phyloP scores from a whole-genome alignment of 2,113 vertebrate species.

The Clupea harengus region DNA sequence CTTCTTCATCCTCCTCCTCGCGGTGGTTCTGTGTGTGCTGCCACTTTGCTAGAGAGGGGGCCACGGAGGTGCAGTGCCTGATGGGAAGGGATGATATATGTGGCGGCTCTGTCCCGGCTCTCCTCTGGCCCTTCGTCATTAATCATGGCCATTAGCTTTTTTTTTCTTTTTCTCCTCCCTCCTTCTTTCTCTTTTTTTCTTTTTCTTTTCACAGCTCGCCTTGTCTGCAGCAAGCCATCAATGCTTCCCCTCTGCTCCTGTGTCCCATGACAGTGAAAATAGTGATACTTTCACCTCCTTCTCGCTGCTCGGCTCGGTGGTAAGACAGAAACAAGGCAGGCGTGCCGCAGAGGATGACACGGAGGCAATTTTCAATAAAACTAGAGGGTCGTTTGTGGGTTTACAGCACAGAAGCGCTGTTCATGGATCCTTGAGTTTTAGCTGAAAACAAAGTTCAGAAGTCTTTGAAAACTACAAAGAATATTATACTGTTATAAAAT shows the following conservation, averaged over 20 bases:
- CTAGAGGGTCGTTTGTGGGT: neutral
- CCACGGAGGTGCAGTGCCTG: slow-evolving; percentile 96
- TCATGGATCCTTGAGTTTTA: neutral
- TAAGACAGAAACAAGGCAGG: neutral
- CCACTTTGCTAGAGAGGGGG: slow-evolving; percentile 73
- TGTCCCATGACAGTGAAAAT: slow-evolving; percentile 6
- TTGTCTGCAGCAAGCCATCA: slow-evolving; percentile 86
- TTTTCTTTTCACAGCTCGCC: slow-evolving; percentile 90
- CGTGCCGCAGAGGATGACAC: neutral
- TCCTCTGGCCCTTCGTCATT: slow-evolving; percentile 99
- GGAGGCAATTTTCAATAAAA: neutral
- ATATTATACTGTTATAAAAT: neutral
- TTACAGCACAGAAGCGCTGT: neutral
- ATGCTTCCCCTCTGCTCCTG: slow-evolving; percentile 82
- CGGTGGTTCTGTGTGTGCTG: neutral
- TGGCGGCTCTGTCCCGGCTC: slow-evolving; percentile 98
- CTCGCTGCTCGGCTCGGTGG: neutral
- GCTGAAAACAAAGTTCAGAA: neutral
- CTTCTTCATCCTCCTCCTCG: neutral
- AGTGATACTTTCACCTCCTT: neutral
- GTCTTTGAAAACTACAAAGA: neutral
- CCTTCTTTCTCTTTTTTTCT: neutral
- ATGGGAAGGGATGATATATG: slow-evolving; percentile 99
- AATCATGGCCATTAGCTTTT: slow-evolving; percentile 97
- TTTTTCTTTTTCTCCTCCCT: neutral